Evolutionary conservation across 2,888 invertebrate genomes (phyloP).

Genomic region (Lasioglossum oenotherae): DNA sequence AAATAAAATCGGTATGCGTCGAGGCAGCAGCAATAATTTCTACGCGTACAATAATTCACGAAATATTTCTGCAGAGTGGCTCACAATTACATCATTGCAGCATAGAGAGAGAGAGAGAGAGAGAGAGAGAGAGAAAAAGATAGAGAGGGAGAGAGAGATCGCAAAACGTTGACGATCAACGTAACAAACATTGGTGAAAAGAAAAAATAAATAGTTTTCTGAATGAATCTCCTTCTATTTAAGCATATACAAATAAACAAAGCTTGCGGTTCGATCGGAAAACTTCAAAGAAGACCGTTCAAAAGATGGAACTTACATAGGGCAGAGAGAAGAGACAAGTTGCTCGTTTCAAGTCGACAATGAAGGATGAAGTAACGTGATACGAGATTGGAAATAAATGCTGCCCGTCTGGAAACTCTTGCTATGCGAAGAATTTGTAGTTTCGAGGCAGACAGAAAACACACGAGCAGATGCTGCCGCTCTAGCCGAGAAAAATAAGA

Average conservation of each 20-base stretch:
- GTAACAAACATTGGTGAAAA: conserved; percentile 10
- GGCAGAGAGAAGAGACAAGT: conserved; percentile 44
- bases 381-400: conserved; percentile 28
- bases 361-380: conserved; percentile 15
- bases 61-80: conserved; percentile 71
- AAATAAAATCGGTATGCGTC: neutral
- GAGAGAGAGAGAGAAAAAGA: neutral
- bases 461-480: neutral
- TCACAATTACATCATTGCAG: conserved; percentile 63
- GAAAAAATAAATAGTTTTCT: conserved; percentile 4
- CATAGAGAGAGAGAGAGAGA: neutral
- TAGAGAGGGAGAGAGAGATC: neutral
- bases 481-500: conserved; percentile 14
- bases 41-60: neutral
- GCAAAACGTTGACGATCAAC: conserved; percentile 13
- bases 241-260: conserved; percentile 22
- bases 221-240: conserved; percentile 9
- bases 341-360: conserved; percentile 22
- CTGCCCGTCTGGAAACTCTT: conserved; percentile 2
- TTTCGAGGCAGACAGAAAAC: conserved; percentile 35
- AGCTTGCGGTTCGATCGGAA: conserved; percentile 23
- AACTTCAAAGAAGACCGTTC: conserved; percentile 43
- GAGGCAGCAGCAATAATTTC: neutral
- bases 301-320: conserved; percentile 62
- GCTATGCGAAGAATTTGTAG: conserved; percentile 18